Base-by-base conservation (phyloP, 2,888 invertebrate species). In the Labia minor region DNA sequence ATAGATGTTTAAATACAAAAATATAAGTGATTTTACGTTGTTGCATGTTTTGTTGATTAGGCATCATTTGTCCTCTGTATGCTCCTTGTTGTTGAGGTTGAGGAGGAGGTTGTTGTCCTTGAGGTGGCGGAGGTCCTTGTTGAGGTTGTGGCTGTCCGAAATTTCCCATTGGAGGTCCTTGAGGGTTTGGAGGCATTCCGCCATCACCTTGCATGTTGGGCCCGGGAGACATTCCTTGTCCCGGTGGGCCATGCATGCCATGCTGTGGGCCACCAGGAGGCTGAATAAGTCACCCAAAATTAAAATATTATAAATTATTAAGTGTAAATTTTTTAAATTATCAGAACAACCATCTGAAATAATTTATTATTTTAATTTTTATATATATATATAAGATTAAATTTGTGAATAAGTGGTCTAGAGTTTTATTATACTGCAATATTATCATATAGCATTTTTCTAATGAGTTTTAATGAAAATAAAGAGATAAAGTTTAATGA, bases 51-150 rank as follows among this genome's bases (percentile, higher is more conserved):
- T 71, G 71, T 81, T 75, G 82, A 72, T 74, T 82, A 78, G 75
- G 83, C 78, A 78, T 84, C 77, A 79, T 83, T 77, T 74, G 85
- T 76, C 72, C 84, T 78, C 85, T 81, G 76, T 76, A 83, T 73
- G 74, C 76, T 67, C 74, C 74, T 71, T 76, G 70, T 21, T 66
- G 66, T 26, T 67, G 68, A 33, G 65, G 68, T 63, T 68, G 68
- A 62, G 70, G 77, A 70, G 76, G 71, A 73, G 77, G 77, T 62
- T 77, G 77, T 67, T 78, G 79, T 4, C 75, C 76, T 72, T 77
- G 77, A 70, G 49, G 49, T 14, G 49, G 49, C 2, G 49, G 49
- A 4, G 49, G 49, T 11, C 49, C 49, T 49, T 49, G 49, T 16
- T 49, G 49, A 4, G 49, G 77, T 68, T 77, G 71, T 21, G 76